Conservation (phyloP, 2,797 vertebrate species). For the Gallinago solitaria region DNA sequence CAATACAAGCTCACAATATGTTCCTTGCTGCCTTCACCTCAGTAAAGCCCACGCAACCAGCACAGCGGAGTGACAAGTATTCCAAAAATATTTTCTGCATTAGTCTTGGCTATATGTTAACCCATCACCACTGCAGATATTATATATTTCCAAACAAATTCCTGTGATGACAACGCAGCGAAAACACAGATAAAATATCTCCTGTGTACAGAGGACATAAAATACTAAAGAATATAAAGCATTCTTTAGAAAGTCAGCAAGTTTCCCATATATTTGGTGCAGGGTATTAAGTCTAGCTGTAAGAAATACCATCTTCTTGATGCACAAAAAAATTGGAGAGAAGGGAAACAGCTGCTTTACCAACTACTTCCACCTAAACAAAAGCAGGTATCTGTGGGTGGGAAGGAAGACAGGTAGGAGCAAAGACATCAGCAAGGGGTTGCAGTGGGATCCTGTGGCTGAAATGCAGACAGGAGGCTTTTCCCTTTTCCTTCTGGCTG, state of each 20-base stretch:
- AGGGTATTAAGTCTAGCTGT: background rate
- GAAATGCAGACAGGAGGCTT: background rate
- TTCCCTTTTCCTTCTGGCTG: background rate
- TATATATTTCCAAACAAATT: background rate
- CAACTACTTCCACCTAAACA: background rate
- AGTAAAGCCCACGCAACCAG: conserved; percentile 22
- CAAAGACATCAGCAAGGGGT: background rate
- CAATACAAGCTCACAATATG: background rate
- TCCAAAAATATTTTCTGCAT: conserved; percentile 48
- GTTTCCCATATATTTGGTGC: background rate
- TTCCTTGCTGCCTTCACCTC: conserved; percentile 19
- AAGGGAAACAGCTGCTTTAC: background rate
- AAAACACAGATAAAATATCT: background rate
- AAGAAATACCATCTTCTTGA: background rate
- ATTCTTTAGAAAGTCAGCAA: background rate
- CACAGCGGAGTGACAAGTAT: background rate
- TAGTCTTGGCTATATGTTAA: background rate
- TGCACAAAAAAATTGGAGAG: background rate
- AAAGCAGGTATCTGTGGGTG: background rate
- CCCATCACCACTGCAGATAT: conserved; percentile 27
- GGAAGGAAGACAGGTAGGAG: background rate
- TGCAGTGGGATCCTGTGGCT: background rate
- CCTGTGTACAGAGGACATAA: conserved; percentile 15
- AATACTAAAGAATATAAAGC: conserved; percentile 26
- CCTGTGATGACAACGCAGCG: background rate